phyloP scores from a whole-genome alignment of 1,140 invertebrate genomes.

The Galleria mellonella region DNA sequence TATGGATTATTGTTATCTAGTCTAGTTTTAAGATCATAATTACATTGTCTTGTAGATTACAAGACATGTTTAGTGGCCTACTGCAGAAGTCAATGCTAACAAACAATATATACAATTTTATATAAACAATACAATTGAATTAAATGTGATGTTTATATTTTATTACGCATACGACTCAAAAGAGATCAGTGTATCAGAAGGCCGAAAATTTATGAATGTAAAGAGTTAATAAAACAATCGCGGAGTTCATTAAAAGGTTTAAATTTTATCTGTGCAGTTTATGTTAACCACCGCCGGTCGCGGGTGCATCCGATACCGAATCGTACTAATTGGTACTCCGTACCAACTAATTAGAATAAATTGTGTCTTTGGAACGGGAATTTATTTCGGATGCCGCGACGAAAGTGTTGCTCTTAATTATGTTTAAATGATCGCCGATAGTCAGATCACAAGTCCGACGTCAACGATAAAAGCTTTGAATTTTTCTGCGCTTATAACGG shows the following conservation, averaged over 20 bases:
- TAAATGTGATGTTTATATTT: too few species aligned
- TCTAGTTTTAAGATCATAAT: too few species aligned
- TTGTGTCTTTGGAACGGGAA: conserved; percentile 17
- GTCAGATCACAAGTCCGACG: too few species aligned
- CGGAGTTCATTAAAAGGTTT: conserved; percentile 43
- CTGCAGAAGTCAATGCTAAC: too few species aligned
- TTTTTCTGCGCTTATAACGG: too few species aligned
- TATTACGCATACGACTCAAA: too few species aligned
- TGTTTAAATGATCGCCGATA: not conserved
- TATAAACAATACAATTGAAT: too few species aligned
- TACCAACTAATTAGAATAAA: conserved; percentile 50
- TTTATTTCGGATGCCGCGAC: conserved; percentile 18
- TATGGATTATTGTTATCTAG: too few species aligned
- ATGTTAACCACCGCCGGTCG: conserved; percentile 31
- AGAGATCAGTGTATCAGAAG: conserved; percentile 6
- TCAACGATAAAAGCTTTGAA: too few species aligned
- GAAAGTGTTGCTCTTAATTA: conserved; percentile 16
- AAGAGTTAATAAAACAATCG: conserved; percentile 34
- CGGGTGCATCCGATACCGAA: conserved; percentile 29
- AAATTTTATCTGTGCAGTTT: conserved; percentile 51
- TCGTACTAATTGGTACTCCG: conserved; percentile 43
- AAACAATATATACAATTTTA: too few species aligned
- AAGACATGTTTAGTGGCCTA: too few species aligned
- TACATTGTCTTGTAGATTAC: too few species aligned
- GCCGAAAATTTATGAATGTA: conserved; percentile 27